These are phyloP conservation scores for Pterocles gutturalis DNA, from an alignment of 2,113 vertebrate species.

Conservation along the genomic window DNA sequence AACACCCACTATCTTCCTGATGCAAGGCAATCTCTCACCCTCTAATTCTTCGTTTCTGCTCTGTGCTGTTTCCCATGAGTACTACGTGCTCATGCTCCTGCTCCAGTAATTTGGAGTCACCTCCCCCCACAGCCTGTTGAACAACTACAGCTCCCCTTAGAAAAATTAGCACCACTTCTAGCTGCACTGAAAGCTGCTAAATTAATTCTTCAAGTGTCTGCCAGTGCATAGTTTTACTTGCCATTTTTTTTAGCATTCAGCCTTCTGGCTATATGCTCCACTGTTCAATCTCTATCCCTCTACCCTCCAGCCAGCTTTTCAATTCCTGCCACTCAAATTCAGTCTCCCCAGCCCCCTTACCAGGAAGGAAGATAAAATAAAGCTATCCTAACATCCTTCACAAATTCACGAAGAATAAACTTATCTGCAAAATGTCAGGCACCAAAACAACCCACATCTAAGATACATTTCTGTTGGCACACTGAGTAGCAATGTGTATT, in stretches of 20 bases:
- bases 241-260: conserved; percentile 5
- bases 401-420: neutral
- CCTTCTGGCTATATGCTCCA: neutral
- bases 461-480: neutral
- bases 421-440: neutral
- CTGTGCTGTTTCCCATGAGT: neutral
- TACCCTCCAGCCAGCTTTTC: conserved; percentile 2
- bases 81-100: neutral
- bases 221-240: neutral
- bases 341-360: neutral
- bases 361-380: neutral
- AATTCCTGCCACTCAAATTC: neutral
- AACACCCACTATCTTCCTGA: neutral
- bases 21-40: neutral
- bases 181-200: neutral
- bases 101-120: neutral
- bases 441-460: neutral
- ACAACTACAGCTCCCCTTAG: neutral
- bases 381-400: neutral
- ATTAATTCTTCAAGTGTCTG: neutral
- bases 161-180: neutral
- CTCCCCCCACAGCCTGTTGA: neutral
- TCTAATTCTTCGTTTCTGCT: neutral
- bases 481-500: neutral
- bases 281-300: neutral